Evolutionary conservation across 2,797 vertebrate species (phyloP).

Genomic region (Chiloscyllium punctatum): DNA sequence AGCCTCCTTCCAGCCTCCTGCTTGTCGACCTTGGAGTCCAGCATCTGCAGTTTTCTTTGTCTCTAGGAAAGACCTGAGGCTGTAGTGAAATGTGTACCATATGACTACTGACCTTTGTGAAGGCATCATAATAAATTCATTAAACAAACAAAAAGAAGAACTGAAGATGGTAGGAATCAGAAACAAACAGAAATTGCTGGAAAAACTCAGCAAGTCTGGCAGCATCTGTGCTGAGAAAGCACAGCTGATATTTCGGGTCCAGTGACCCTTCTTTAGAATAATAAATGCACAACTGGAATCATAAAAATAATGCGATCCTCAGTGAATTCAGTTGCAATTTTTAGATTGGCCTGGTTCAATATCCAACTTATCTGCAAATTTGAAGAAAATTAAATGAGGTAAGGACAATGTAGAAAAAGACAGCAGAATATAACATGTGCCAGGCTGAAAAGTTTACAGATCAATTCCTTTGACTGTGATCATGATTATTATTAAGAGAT

Average conservation of each 20-base stretch:
- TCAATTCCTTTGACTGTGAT: background rate
- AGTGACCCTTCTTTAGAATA: too few species aligned
- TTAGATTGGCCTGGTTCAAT: background rate
- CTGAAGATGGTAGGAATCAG: too few species aligned
- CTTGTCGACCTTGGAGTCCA: too few species aligned
- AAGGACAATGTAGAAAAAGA: background rate
- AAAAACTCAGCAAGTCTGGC: too few species aligned
- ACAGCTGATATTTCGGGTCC: too few species aligned
- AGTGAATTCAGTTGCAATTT: background rate
- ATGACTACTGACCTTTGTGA: background rate
- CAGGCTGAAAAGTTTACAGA: background rate
- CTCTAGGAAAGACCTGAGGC: background rate
- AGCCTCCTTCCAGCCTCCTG: too few species aligned
- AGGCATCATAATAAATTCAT: background rate
- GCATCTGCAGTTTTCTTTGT: too few species aligned
- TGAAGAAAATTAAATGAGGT: background rate
- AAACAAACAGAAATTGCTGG: too few species aligned
- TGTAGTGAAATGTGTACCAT: background rate
- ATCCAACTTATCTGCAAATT: background rate
- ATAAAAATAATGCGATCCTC: background rate
- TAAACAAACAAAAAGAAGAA: too few species aligned
- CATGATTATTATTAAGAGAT: background rate
- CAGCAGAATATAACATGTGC: background rate
- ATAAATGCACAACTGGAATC: background rate
- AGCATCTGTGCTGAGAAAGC: too few species aligned